Percentiles rank a stretch among this genome's conserved stretches.
phyloP scores from a whole-genome alignment of 1,140 invertebrate genomes.

The Metaphire vulgaris region DNA sequence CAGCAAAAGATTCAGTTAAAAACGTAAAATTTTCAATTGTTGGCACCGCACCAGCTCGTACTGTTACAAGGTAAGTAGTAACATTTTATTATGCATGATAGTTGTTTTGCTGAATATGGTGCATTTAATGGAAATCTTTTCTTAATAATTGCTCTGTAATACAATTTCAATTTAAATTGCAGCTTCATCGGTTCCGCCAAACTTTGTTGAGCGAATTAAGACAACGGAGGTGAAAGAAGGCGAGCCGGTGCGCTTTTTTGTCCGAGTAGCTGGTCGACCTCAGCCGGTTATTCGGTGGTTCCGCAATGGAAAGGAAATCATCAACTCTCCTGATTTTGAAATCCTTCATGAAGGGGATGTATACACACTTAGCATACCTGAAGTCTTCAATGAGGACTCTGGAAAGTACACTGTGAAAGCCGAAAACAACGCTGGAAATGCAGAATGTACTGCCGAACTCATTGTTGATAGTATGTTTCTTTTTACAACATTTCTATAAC shows the following conservation, averaged over 20 bases:
- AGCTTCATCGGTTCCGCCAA: constrained; percentile 10
- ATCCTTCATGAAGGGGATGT: constrained; percentile 43
- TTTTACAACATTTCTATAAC: background rate
- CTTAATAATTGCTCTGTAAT: no score
- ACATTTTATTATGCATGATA: no score
- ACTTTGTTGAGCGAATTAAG: constrained; percentile 4
- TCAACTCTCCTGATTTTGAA: constrained; percentile 32
- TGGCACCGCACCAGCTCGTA: no score
- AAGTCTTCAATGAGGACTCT: constrained; percentile 44
- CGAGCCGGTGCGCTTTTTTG: constrained; percentile 49
- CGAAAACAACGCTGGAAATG: constrained; percentile 45
- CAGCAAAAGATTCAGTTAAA: no score
- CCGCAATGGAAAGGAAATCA: constrained; percentile 25
- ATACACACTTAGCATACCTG: constrained; percentile 53
- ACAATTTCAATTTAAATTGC: background rate
- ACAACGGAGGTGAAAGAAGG: constrained; percentile 44
- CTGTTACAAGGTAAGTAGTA: no score
- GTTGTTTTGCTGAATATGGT: no score
- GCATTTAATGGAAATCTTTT: no score
- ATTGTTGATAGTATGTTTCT: constrained; percentile 40
- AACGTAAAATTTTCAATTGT: no score
- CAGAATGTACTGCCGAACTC: constrained; percentile 44
- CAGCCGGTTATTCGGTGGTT: constrained; percentile 25
- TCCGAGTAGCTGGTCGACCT: constrained; percentile 43
- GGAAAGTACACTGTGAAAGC: constrained; percentile 57